These are phyloP conservation scores for Xestia sexstrigata DNA, from an alignment of 2,888 invertebrate species.

Conservation along the genomic window DNA sequence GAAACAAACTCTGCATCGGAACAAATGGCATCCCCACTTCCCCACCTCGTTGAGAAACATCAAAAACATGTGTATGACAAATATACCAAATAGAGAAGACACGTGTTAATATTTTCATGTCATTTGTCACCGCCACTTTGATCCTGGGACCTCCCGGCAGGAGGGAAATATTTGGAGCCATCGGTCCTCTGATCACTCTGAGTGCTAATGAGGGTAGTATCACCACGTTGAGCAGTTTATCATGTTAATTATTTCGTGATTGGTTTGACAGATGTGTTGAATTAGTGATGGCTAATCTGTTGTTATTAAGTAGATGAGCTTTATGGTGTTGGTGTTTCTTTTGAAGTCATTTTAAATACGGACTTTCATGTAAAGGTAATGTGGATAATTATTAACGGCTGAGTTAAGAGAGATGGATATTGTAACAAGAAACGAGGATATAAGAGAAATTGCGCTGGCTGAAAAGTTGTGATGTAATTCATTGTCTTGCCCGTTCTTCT, in stretches of 20 bases:
- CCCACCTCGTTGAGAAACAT: slow-evolving; percentile 39
- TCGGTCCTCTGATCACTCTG: slow-evolving; percentile 52
- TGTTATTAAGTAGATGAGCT: slow-evolving; percentile 25
- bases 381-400: not conserved
- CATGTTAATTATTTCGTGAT: slow-evolving; percentile 57
- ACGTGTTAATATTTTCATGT: slow-evolving; percentile 69
- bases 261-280: slow-evolving; percentile 42
- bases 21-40: slow-evolving; percentile 12
- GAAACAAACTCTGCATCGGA: slow-evolving; percentile 31
- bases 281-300: slow-evolving; percentile 50
- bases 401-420: not conserved
- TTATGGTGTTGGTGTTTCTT: not conserved
- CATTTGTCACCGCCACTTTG: slow-evolving; percentile 69
- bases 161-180: slow-evolving; percentile 56
- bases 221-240: slow-evolving; percentile 40
- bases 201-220: slow-evolving; percentile 56
- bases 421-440: not conserved
- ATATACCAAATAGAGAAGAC: slow-evolving; percentile 54
- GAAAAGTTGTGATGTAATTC: not conserved
- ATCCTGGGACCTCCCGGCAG: slow-evolving; percentile 64
- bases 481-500: too few species aligned
- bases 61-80: slow-evolving; percentile 54
- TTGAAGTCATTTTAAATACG: slow-evolving; percentile 28
- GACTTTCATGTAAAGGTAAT: not conserved
- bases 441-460: not conserved